phyloP scores from a whole-genome alignment of 2,113 vertebrate species.

The Syngnathus floridae region DNA sequence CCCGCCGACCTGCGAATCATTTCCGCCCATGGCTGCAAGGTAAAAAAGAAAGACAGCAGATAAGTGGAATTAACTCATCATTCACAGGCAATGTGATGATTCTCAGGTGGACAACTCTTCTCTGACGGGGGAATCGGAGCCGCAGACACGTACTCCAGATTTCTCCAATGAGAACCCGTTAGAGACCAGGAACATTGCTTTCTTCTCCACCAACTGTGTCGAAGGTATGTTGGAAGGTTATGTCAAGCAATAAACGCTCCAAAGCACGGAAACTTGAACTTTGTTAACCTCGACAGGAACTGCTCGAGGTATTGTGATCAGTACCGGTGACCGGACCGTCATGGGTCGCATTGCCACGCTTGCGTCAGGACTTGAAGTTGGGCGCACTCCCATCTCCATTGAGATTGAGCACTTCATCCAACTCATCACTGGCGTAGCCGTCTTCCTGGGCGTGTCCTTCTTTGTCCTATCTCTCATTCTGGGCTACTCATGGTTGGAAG shows the following conservation, averaged over 20 bases:
- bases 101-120: conserved; percentile 90
- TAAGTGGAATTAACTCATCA: not conserved
- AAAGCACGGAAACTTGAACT: not conserved
- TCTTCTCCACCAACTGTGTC: conserved; percentile 97
- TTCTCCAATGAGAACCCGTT: conserved; percentile 90
- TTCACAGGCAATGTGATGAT: conserved; percentile 4
- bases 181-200: conserved; percentile 91
- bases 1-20: conserved; percentile 93
- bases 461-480: conserved; percentile 92
- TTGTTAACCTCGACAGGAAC: conserved; percentile 67
- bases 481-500: conserved; percentile 90
- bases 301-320: conserved; percentile 83
- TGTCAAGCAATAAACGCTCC: not conserved
- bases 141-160: conserved; percentile 87
- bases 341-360: conserved; percentile 92
- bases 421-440: conserved; percentile 91
- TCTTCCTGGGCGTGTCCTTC: conserved; percentile 92
- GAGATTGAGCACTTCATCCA: conserved; percentile 97
- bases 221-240: conserved; percentile 73
- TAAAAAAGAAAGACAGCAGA: conserved; percentile 34
- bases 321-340: conserved; percentile 86
- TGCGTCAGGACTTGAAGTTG: conserved; percentile 87
- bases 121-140: conserved; percentile 89
- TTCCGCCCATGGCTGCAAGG: conserved; percentile 93
- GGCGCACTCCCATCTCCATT: conserved; percentile 83